Base-by-base conservation (phyloP, 2,888 invertebrate genomes). In the Apotomis turbidana region DNA sequence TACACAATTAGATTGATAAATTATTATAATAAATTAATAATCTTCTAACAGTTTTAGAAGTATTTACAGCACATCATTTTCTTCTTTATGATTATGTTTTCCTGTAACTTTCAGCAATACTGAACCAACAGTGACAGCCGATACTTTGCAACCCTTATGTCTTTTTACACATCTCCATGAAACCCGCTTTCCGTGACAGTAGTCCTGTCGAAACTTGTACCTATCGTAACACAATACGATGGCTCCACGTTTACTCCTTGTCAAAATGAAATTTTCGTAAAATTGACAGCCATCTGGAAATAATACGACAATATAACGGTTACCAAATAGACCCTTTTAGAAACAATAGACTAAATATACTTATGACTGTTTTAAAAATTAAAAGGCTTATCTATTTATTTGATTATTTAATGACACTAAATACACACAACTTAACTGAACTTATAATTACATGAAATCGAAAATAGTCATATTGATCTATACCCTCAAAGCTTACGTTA, bases 161-260 rank as follows among this genome's bases (percentile, higher is more conserved):
- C 77, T 76, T 44, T 74, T 74, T 3, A 76, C 60, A 68, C 81
- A 81, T 38, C 80, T 74, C 80, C 79, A 81, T 3, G 79, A 75
- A 13, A 76, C 74, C 46, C 79, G 75, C 41, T 74, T 69, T 0
- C 77, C 77, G n/a, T 78, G 75, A 12, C 62, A 61, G 52, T 81
- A 79, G 58, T 80, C 78, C 41, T 77, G 76, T 8, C 77, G 74
- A 61, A 79, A 81, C 60, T 77, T 75, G 58, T 63, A 78, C 12
- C 74, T 69, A 1, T 75, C 68, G 67, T 77, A 70, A 41, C 74
- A 66, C 0, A 79, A 62, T 12, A 80, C 74, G 4, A 75, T 59
- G 3, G 78, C 79, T 9, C 80, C 79, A 5, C 79, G 76, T 66
- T 74, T 78, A 51, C 77, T 78, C 69, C 70, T 76, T n/a, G 74